Conservation (phyloP, 2,113 vertebrate species). For the Xenus cinereus region DNA sequence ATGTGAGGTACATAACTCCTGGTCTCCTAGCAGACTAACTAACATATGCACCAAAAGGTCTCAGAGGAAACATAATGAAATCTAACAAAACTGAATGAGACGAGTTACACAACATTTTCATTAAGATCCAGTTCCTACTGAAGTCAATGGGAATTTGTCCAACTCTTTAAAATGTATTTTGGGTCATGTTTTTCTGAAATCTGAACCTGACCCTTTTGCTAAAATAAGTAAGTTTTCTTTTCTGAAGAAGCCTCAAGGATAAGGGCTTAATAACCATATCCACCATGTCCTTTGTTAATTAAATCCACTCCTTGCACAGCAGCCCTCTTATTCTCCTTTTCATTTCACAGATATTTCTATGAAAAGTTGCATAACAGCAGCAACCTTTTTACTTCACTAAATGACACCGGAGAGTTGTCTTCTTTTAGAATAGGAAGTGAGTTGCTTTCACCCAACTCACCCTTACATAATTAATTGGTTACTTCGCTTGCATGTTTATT, state of each 20-base stretch:
- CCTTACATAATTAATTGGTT: background rate
- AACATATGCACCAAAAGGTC: background rate
- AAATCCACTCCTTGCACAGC: background rate
- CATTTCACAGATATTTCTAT: background rate
- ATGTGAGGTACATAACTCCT: background rate
- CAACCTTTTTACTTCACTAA: background rate
- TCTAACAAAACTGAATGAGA: background rate
- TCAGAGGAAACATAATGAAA: background rate
- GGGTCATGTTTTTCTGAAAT: background rate
- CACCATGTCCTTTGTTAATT: background rate
- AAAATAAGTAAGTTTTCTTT: background rate
- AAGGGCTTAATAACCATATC: background rate
- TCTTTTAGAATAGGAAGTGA: background rate
- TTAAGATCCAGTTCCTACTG: background rate
- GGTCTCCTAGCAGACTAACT: background rate
- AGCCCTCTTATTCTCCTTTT: background rate
- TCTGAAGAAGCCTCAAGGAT: background rate
- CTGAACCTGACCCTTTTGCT: background rate
- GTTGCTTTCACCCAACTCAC: background rate
- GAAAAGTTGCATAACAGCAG: background rate
- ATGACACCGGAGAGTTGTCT: background rate
- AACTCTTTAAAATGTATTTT: background rate
- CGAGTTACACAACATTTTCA: background rate
- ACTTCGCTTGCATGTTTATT: background rate
- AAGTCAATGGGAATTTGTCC: background rate